Percentiles rank a stretch among this genome's conserved stretches.
phyloP scores from a whole-genome alignment of 2,888 invertebrate genomes.

The Lasioglossum vierecki region DNA sequence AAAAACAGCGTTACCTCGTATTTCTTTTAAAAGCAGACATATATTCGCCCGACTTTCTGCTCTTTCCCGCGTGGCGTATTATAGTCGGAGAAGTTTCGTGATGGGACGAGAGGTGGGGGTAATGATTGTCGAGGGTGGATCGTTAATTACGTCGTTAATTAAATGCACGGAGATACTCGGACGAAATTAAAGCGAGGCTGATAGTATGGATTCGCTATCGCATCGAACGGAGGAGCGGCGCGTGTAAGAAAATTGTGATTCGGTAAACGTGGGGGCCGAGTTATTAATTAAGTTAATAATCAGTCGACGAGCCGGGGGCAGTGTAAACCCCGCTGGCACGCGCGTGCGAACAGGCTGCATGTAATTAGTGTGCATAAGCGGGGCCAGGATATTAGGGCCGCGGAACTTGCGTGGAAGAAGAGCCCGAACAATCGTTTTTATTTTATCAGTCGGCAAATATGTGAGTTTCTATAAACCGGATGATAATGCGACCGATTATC shows the following conservation, averaged over 20 bases:
- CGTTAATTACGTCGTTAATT: constrained; percentile 56
- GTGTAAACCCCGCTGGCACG: constrained; percentile 32
- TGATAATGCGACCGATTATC: background rate
- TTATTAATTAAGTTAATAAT: constrained; percentile 56
- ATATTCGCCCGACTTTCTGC: background rate
- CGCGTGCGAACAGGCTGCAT: constrained; percentile 29
- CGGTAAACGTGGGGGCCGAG: constrained; percentile 32
- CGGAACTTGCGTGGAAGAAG: background rate
- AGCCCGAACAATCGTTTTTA: background rate
- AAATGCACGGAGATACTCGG: constrained; percentile 19
- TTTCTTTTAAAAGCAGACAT: background rate
- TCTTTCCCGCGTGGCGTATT: constrained; percentile 2
- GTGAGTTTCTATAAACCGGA: background rate
- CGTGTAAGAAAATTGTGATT: constrained; percentile 39
- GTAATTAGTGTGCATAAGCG: constrained; percentile 44
- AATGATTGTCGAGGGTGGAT: constrained; percentile 11
- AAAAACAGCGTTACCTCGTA: background rate
- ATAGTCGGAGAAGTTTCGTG: background rate
- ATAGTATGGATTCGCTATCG: constrained; percentile 29
- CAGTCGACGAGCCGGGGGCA: background rate
- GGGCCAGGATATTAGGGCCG: background rate
- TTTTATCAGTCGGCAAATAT: background rate
- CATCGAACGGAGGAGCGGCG: constrained; percentile 18
- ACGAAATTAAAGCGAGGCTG: constrained; percentile 21
- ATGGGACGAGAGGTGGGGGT: background rate